Evolutionary conservation across 2,113 vertebrate species (phyloP), one percentile per base, ranked within the genome.

Genomic region (Colaptes auratus): DNA sequence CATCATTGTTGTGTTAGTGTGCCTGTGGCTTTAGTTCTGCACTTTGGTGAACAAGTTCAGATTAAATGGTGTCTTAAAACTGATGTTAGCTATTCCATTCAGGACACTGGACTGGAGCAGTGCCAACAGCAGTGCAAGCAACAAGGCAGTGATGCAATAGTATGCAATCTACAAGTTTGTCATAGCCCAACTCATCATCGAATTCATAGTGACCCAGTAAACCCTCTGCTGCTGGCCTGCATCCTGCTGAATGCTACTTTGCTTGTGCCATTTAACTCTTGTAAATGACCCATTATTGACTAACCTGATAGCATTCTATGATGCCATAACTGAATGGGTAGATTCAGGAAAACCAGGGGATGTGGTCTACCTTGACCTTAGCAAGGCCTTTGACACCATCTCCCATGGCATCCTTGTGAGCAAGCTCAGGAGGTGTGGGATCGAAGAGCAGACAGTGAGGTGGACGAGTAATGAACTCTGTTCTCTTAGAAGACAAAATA

Each of bases 1-100:
- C 0, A 0, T 42, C 25, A 12, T 31, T 64, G 24, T 36, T 2
- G 0, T 28, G 13, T 46, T 44, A 52, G 18, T 3, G 8, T n/a
- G 7, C 2, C 0, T 21, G 19, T 73, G 53, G 31, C 39, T 39
- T 39, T 39, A 12, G 39, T 39, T 39, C 39, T 39, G 39, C 35
- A 20, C 21, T 9, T 79, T 8, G 2, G 11, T 35, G 56, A 20
- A 28, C 56, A 52, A 69, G 2, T 73, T 73, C 31, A 39, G 39
- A 36, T 86, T 65, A 39, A 80, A 73, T n/a, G 23, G 8, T 76
- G 12, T n/a, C 36, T 88, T 64, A 28, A 82, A 72, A 30, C 10
- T 53, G 44, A 61, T 12, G 6, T 67, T n/a, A 17, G 30, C 0
- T 0, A 30, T 78, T 81, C n/a, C 16, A 81, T 63, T 78, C n/a